Evolutionary conservation across 2,797 vertebrate species (phyloP).

Genomic region (Melanotaenia maccullochi): DNA sequence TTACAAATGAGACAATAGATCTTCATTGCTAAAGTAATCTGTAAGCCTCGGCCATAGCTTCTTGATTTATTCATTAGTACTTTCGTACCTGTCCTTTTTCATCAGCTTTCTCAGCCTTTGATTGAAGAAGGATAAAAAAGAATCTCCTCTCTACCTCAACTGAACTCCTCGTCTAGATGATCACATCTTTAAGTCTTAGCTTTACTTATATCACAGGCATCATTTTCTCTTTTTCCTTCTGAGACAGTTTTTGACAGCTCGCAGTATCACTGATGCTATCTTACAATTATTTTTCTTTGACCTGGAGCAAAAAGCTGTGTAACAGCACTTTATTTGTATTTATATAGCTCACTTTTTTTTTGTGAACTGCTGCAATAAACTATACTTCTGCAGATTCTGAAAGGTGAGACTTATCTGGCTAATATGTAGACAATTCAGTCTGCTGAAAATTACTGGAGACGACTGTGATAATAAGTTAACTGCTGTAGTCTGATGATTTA

Average conservation of each 20-base stretch:
- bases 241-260: conserved; percentile 17
- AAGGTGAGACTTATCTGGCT: conserved; percentile 15
- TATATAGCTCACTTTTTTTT: neutral
- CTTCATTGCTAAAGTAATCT: conserved; percentile 46
- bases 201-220: conserved; percentile 27
- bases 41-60: conserved; percentile 33
- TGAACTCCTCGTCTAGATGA: conserved; percentile 42
- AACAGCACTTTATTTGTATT: neutral
- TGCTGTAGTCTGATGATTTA: neutral
- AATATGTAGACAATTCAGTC: neutral
- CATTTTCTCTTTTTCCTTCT: conserved; percentile 10
- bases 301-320: neutral
- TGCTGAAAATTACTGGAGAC: conserved; percentile 6
- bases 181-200: conserved; percentile 30
- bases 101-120: conserved; percentile 53
- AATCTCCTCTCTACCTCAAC: conserved; percentile 39
- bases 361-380: conserved; percentile 5
- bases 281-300: conserved; percentile 19
- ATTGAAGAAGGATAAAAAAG: conserved; percentile 53
- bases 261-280: neutral
- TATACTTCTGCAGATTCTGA: conserved; percentile 6
- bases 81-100: conserved; percentile 46
- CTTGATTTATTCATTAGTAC: conserved; percentile 56
- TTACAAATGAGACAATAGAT: conserved; percentile 41
- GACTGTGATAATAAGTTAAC: neutral